Base-by-base conservation (phyloP, 2,888 invertebrate species). In the Brassicogethes aeneus region DNA sequence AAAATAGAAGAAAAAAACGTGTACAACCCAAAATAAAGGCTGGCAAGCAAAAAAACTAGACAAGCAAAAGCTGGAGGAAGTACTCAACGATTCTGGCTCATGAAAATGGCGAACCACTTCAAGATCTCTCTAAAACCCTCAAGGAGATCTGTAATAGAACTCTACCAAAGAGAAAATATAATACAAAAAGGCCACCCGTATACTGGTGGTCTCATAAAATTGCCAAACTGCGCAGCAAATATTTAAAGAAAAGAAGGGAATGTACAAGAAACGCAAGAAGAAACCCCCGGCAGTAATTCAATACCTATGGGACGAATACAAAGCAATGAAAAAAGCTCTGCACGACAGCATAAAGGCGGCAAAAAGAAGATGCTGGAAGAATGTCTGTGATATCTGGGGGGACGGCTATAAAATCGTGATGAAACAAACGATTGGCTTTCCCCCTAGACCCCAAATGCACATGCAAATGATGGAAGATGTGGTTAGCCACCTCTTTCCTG, bases 181-280 rank as follows among this genome's bases (percentile, higher is more conserved):
- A 2, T 1, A 2, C 7, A 2, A 44, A 23, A 8, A 17, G 38
- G 3, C 15, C 16, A 16, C 41, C 41, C 1, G 36, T 34, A 8
- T 46, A 46, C 36, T 46, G 45, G 45, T 46, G 48, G 48, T 42
- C 16, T n/a, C n/a, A 41, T 17, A 30, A 37, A 23, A 30, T 37
- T 2, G 1, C 30, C 1, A 16, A 12, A 7, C 8, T 10, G 1
- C 34, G 42, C 10, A 29, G 15, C 16, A 13, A 36, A 31, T 40
- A 36, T 12, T 30, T 33, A 2, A 8, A 29, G 14, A 30, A 34
- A 29, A 37, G 43, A 34, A 40, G 43, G 30, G 12, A 15, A 10
- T 37, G 34, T 23, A 37, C 37, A 17, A 36, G 37, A 17, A 34
- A 8, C 12, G 13, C 12, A 5, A 42, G 29, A 17, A 42, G 31